Evolutionary conservation across 2,797 vertebrate genomes (phyloP).

Genomic region (Stomatorhinus walkeri): DNA sequence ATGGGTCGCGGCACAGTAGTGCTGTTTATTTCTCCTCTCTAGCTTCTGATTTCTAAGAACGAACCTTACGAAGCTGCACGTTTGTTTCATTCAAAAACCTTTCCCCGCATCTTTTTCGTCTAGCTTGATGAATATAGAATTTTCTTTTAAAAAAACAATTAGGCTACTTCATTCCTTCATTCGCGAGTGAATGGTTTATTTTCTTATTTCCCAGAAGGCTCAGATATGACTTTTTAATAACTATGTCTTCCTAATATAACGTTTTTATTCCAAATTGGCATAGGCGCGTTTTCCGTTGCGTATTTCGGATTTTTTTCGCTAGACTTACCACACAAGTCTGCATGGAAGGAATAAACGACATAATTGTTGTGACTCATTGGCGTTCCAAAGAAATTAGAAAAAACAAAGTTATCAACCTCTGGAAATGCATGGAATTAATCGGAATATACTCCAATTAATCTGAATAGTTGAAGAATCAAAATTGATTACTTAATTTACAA

Average conservation of each 20-base stretch:
- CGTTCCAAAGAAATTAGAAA: background rate
- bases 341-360: background rate
- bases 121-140: background rate
- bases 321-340: background rate
- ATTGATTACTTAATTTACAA: background rate
- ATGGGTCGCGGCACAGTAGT: conserved; percentile 47
- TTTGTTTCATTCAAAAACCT: background rate
- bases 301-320: background rate
- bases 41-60: conserved; percentile 2
- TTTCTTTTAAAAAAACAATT: background rate
- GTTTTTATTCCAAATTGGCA: background rate
- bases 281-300: background rate
- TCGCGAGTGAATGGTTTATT: background rate
- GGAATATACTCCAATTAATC: background rate
- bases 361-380: background rate
- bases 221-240: background rate
- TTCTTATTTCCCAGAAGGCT: background rate
- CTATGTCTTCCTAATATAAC: background rate
- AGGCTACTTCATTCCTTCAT: background rate
- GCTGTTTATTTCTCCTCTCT: background rate
- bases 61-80: background rate
- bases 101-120: background rate
- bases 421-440: background rate
- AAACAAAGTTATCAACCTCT: background rate
- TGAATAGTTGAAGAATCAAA: background rate